Base-by-base conservation (phyloP, 2,888 invertebrate species). In the Morpho helenor region DNA sequence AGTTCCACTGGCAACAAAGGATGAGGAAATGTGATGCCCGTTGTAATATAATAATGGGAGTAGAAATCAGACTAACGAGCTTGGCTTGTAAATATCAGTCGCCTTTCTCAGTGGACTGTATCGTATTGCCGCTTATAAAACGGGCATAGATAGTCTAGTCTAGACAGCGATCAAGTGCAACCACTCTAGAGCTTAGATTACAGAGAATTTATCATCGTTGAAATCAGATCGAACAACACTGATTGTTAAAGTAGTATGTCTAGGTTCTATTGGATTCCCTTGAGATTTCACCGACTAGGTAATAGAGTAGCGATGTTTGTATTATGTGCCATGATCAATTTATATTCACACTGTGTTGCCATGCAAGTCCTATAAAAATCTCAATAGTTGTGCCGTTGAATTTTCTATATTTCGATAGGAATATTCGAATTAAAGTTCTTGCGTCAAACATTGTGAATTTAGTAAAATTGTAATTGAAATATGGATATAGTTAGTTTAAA, bases 71-170 rank as follows among this genome's bases (percentile, higher is more conserved):
- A 71, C 68, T 74, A 73, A 71, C 69, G 67, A 63, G 67, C 68
- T 57, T 57, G 62, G 67, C 68, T 71, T 68, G 72, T 74, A 73
- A 76, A 77, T 76, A 74, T 72, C 69, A 64, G 66, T 61, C 68
- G 70, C 70, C 77, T 79, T 79, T 74, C 72, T 71, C 67, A 66
- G 66, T 60, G 67, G 76, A 79, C 79, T 76, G 75, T 81, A 82
- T 83, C 82, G 71, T 69, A 75, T 80, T 80, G 78, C 79, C 75
- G 77, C 79, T 79, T 78, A 79, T 75, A 71, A 73, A 70, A 66
- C 68, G 66, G 68, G 70, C 71, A 67, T 73, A 69, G 69, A 68
- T 69, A 68, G 69, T 74, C 71, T 72, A 69, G 79, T 74, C 76
- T 76, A 74, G 75, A 78, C 79, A 68, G 73, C 76, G 77, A 79